These are phyloP conservation scores for Sialia sialis DNA, from an alignment of 2,113 vertebrate species.

Conservation along the genomic window DNA sequence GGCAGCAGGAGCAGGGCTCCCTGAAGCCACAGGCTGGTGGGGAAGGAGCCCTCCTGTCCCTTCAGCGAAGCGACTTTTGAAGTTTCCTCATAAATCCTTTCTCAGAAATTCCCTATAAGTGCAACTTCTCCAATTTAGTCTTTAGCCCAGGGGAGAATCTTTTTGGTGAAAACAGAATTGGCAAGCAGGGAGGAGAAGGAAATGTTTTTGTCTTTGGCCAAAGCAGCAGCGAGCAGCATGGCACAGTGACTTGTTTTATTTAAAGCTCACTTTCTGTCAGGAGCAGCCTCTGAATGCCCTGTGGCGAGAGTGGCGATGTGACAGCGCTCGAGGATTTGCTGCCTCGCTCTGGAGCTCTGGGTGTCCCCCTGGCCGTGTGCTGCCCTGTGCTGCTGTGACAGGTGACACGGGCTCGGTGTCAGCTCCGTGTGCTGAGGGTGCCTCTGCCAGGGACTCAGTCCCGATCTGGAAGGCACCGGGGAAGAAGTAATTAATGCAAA, in stretches of 20 bases:
- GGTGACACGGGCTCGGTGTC: accelerated
- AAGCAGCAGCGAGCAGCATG: not conserved
- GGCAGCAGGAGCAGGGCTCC: not conserved
- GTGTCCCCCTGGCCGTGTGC: not conserved
- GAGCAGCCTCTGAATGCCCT: not conserved
- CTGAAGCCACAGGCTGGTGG: not conserved
- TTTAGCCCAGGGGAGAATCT: not conserved
- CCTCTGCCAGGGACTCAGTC: not conserved
- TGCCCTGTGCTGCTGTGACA: not conserved
- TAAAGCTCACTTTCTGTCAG: not conserved
- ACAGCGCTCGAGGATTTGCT: not conserved
- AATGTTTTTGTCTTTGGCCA: not conserved
- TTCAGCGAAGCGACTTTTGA: not conserved
- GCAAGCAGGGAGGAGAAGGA: not conserved
- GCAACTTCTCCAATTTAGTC: not conserved
- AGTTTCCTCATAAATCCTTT: not conserved
- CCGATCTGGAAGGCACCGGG: not conserved
- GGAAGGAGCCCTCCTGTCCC: not conserved
- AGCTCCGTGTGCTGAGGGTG: not conserved
- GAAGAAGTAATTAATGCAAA: constrained; percentile 1
- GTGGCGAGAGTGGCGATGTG: not conserved
- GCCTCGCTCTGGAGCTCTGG: accelerated
- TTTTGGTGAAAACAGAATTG: not conserved
- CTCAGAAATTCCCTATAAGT: not conserved
- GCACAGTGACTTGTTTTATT: not conserved